phyloP scores from a whole-genome alignment of 2,113 vertebrate species.

The Gobius niger region DNA sequence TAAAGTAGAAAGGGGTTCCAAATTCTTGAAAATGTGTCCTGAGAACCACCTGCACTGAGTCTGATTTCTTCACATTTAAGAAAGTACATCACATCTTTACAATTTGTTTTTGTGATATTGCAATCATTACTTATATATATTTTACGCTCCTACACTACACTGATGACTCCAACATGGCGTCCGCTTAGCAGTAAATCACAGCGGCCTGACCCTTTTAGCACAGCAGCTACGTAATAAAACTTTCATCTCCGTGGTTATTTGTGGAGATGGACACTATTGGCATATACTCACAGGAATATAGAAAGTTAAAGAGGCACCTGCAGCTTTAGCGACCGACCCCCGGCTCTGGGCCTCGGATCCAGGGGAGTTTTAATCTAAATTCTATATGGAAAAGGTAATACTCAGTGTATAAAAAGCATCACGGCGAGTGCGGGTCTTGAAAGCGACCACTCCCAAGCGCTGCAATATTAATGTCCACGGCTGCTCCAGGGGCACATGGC shows the following conservation, averaged over 20 bases:
- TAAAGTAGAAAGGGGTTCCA: too few species aligned
- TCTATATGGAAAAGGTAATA: slow-evolving; percentile 59
- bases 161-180: background rate
- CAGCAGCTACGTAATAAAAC: slow-evolving; percentile 63
- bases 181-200: slow-evolving; percentile 46
- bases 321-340: slow-evolving; percentile 54
- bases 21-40: too few species aligned
- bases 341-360: slow-evolving; percentile 51
- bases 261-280: slow-evolving; percentile 74
- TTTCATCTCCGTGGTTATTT: slow-evolving; percentile 72
- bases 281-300: slow-evolving; percentile 46
- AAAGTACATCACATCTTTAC: too few species aligned
- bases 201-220: slow-evolving; percentile 69
- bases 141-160: too few species aligned
- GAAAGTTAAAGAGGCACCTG: slow-evolving; percentile 61
- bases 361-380: slow-evolving; percentile 68
- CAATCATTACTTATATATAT: too few species aligned
- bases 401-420: slow-evolving; percentile 64
- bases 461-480: slow-evolving; percentile 76
- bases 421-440: slow-evolving; percentile 49
- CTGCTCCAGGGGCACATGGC: slow-evolving; percentile 40
- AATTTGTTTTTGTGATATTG: too few species aligned
- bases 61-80: too few species aligned
- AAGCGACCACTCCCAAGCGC: slow-evolving; percentile 57
- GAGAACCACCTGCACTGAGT: too few species aligned